phyloP scores from a whole-genome alignment of 2,888 invertebrate species.

The Therioaphis trifolii region DNA sequence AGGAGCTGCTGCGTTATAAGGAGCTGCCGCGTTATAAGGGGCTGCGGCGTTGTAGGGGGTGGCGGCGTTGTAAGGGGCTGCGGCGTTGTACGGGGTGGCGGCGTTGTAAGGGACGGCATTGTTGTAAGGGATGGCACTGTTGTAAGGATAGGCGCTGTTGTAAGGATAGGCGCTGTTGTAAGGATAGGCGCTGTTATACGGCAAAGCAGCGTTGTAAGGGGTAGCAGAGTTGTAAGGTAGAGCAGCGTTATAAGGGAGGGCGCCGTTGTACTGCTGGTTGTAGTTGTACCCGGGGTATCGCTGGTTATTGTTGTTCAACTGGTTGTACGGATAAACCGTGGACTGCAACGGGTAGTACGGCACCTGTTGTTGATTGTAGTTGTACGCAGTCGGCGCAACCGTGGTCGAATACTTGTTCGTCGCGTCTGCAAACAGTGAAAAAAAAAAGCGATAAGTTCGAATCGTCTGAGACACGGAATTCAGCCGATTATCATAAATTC shows the following conservation, averaged over 20 bases:
- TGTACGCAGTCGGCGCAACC: neutral
- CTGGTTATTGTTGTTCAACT: neutral
- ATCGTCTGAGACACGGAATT: no score
- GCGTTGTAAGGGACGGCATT: neutral
- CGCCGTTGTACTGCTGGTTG: constrained; percentile 3
- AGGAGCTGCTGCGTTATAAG: no score
- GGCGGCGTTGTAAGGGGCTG: neutral
- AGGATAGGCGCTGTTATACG: neutral
- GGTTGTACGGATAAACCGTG: neutral
- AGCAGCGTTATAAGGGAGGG: no score
- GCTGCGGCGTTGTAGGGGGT: no score
- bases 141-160: neutral
- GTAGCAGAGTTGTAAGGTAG: no score
- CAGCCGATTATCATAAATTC: no score
- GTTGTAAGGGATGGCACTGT: neutral
- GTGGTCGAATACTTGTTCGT: neutral
- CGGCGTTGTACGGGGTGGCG: neutral
- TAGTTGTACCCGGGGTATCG: constrained; percentile 6
- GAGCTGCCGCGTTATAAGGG: no score
- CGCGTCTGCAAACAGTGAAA: neutral
- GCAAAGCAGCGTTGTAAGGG: no score
- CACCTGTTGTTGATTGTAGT: neutral
- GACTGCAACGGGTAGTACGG: neutral
- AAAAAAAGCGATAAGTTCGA: no score
- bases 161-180: neutral